Base-by-base conservation (phyloP, 2,797 vertebrate species). In the Rhinoraja longicauda region DNA sequence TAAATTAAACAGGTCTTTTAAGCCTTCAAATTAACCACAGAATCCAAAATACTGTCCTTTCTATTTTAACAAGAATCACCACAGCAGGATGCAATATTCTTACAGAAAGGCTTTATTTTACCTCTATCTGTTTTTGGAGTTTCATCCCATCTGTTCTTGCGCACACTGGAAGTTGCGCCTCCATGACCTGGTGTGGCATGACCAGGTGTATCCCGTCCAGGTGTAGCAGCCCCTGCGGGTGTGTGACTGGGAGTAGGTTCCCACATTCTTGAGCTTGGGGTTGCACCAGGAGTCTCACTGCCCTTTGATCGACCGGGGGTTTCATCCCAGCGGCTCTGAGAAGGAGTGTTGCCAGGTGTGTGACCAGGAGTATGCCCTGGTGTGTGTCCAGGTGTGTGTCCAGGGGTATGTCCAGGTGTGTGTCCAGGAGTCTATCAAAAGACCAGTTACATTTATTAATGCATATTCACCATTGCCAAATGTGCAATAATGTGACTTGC, bases 141-240 rank as follows among this genome's bases (percentile, higher is more conserved):
- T 95, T 99, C 99, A 45, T 99, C 99, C 99, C 99, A 99, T 94
- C 99, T 97, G 94, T 99, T 99, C 95, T 99, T 99, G 86, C 99
- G 98, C 4, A 98, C 98, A 0, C 99, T 99, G 53, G 98, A 98
- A 0, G 98, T 98, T 93, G 98, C 98, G 0, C 98, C 98, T 6
- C 99, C 98, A 0, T 99, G 99, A 6, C 99, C 99, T 0, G 99
- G 99, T 0, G 99, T 99, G 0, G 98, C 98, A 0, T 99, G 99
- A 0, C 99, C 99, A 0, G 99, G 99, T 0, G 99, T 99, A 94
- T 99, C 99, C 29, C 99, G 96, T 2, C 99, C 99, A 0, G 99
- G 99, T 0, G 99, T 99, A 78, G 98, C 98, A 29, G 98, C 98
- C 12, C 99, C 99, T 0, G 98, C 98, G 9, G 99, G 99, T 0